Conservation (phyloP, 1,140 invertebrate genomes). For the Diorhabda elongata region DNA sequence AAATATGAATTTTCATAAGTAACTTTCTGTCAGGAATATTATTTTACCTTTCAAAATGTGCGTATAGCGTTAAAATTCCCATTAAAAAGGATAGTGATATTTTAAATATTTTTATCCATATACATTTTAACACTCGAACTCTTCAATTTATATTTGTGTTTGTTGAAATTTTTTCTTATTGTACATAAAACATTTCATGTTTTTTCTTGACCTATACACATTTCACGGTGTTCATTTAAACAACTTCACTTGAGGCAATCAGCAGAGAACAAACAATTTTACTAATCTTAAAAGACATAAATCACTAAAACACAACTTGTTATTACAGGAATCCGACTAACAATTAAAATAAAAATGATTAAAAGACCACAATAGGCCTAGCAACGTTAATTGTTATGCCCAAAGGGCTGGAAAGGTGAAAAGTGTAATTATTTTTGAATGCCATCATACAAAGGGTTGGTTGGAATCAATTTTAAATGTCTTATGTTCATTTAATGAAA, state of each 20-base stretch:
- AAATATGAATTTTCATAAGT: no score
- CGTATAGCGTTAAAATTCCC: no score
- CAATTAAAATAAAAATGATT: conserved; percentile 1
- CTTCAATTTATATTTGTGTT: no score
- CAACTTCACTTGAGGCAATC: not conserved
- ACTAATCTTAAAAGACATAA: conserved; percentile 3
- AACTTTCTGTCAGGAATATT: no score
- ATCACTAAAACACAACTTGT: not conserved
- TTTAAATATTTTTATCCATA: no score
- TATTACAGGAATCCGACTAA: not conserved
- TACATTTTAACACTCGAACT: no score
- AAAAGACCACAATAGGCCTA: not conserved
- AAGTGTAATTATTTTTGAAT: conserved; percentile 10
- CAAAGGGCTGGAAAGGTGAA: conserved; percentile 6
- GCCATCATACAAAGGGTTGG: not conserved
- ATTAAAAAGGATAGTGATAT: no score
- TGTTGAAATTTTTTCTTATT: no score
- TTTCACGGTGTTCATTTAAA: not conserved
- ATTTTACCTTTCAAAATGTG: no score
- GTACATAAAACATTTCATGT: not conserved
- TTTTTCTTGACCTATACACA: not conserved
- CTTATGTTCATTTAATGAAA: no score
- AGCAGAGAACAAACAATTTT: conserved; percentile 5
- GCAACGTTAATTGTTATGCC: conserved; percentile 2
- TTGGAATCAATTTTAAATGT: no score